Evolutionary conservation across 2,113 vertebrate genomes (phyloP).

Genomic region (Barnardius zonarius): DNA sequence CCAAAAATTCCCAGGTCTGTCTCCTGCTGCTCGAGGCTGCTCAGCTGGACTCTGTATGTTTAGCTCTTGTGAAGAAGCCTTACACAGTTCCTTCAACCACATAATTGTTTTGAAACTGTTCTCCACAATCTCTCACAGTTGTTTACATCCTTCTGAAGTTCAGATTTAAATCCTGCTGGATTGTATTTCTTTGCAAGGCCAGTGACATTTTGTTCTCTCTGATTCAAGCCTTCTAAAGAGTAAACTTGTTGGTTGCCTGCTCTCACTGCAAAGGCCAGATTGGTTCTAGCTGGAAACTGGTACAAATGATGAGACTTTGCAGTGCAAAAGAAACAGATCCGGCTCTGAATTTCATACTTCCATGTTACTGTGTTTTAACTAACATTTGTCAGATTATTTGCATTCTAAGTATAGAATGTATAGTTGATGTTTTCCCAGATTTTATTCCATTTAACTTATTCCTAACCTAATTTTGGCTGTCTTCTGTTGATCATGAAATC

Average conservation of each 20-base stretch:
- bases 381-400: neutral
- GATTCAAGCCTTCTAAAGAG: neutral
- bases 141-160: neutral
- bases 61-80: neutral
- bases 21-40: neutral
- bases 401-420: neutral
- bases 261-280: neutral
- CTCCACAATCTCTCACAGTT: neutral
- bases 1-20: neutral
- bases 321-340: neutral
- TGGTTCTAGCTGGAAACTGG: neutral
- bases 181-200: neutral
- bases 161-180: neutral
- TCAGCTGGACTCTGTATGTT: neutral
- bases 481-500: neutral
- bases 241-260: neutral
- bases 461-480: neutral
- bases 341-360: neutral
- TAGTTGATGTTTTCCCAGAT: neutral
- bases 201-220: neutral
- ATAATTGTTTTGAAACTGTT: neutral
- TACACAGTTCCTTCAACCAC: neutral
- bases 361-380: neutral
- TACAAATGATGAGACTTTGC: neutral
- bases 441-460: neutral